Conservation (phyloP, 1,140 invertebrate genomes). For the Cydia strobilella region DNA sequence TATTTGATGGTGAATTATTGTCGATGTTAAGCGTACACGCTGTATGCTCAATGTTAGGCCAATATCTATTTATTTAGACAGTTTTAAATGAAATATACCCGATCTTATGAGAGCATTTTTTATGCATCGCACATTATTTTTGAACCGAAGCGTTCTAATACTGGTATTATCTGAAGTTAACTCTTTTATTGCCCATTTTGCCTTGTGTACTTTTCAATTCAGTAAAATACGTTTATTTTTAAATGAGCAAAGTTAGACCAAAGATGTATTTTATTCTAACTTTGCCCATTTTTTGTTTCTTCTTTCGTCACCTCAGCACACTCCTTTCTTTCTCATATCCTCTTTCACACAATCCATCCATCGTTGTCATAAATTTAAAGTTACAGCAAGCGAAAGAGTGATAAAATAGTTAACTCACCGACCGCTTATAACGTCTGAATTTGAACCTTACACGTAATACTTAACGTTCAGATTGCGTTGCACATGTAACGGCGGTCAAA, state of each 20-base stretch:
- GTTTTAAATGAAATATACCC: conserved; percentile 14
- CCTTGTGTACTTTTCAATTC: not conserved
- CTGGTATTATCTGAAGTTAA: not conserved
- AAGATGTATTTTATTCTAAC: no score
- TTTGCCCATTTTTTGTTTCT: no score
- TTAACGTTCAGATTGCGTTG: not conserved
- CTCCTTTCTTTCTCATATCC: no score
- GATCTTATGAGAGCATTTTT: conserved; percentile 16
- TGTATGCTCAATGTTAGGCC: conserved; percentile 51
- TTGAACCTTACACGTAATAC: not conserved
- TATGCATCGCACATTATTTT: not conserved
- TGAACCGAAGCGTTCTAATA: not conserved
- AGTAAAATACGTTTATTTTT: not conserved
- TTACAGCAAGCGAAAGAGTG: not conserved
- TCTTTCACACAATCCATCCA: no score
- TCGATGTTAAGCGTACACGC: conserved; percentile 38
- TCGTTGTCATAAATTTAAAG: no score
- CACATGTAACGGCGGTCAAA: not conserved
- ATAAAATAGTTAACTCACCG: not conserved
- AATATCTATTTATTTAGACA: conserved; percentile 40
- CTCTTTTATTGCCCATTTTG: not conserved
- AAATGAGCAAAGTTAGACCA: not conserved
- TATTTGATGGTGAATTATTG: conserved; percentile 7
- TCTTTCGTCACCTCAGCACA: no score
- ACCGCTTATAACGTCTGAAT: not conserved